Evolutionary conservation across 2,888 invertebrate species (phyloP).

Genomic region (Drosophila cracens): DNA sequence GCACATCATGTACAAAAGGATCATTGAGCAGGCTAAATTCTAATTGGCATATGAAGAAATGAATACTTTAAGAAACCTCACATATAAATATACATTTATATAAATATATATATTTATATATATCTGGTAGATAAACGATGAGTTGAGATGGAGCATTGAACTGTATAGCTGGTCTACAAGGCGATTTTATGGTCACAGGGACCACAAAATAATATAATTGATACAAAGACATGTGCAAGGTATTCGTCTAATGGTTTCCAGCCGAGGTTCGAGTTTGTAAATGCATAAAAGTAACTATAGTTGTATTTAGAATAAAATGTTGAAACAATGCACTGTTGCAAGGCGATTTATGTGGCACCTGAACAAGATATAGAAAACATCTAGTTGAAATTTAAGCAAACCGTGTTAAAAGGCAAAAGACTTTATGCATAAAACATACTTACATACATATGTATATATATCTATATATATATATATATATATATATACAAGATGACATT

Average conservation of each 20-base stretch:
- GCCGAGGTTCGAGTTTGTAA: slow-evolving; percentile 26
- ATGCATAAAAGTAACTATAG: slow-evolving; percentile 21
- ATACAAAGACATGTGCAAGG: slow-evolving; percentile 3
- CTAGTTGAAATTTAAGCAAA: slow-evolving; percentile 45
- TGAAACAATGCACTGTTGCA: slow-evolving; percentile 60
- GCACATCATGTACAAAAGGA: slow-evolving; percentile 72
- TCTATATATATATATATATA: slow-evolving; percentile 4
- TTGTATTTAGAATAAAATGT: slow-evolving; percentile 54
- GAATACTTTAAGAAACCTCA: slow-evolving; percentile 29
- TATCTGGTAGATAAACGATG: slow-evolving; percentile 44
- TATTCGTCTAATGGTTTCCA: slow-evolving; percentile 28
- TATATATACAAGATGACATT: slow-evolving; percentile 15
- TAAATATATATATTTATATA: slow-evolving; percentile 33
- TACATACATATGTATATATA: slow-evolving; percentile 16
- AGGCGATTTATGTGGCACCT: slow-evolving; percentile 55
- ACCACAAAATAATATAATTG: slow-evolving; percentile 47
- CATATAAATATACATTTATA: slow-evolving; percentile 19
- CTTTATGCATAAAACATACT: slow-evolving; percentile 50
- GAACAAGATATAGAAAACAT: slow-evolving; percentile 23
- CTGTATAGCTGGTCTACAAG: slow-evolving; percentile 49
- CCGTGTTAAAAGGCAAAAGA: slow-evolving; percentile 55
- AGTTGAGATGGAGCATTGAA: slow-evolving; percentile 33
- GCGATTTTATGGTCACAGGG: slow-evolving; percentile 65
- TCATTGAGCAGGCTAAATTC: slow-evolving; percentile 44
- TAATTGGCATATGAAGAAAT: slow-evolving; percentile 53